Evolutionary conservation across 2,888 invertebrate species (phyloP), one percentile per base, ranked within the genome.

Genomic region (Limenitis arthemis): DNA sequence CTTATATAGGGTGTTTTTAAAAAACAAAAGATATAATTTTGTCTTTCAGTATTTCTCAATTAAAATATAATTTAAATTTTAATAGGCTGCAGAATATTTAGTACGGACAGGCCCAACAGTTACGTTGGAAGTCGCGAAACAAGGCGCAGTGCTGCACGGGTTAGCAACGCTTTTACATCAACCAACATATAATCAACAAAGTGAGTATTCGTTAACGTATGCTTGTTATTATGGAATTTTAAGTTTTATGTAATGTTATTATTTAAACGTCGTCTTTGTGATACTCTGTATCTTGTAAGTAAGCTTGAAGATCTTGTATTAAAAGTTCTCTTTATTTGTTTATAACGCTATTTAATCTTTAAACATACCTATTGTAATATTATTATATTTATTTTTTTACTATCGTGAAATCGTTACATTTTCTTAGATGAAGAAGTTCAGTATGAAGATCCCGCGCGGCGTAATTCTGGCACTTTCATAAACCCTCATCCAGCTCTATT

Each of bases 81-180:
- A 7, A 8, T 91, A 96, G 82, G 99, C 99, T 55, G 99, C 99
- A 4, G 97, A 98, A 75, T 94, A 96, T 75, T 90, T 99, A 72
- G 97, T 97, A 42, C 89, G 95, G 50, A 98, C 98, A 9, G 98
- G 98, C 7, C 95, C 95, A 38, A 91, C 96, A 5, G 99, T 99
- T 31, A 94, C 94, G 6, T 81, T 99, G 59, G 97, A 98, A 78
- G 98, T 99, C 55, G 98, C 97, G 29, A 99, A 99, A 79, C 97
- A 98, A 77, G 99, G 98, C 46, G 99, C 99, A 46, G 94, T 98
- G 68, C 94, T 95, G 74, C 98, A 99, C 82, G 99, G 99, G 30
- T 87, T 99, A 50, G 97, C 97, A 11, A 96, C 96, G 11, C 87
- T 98, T 54, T 86, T 98, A 46, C 95, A 95, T 64, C 97, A 97